Percentiles rank a stretch among this genome's conserved stretches.
Conservation (phyloP, 2,888 invertebrate species). For the Liopterus haemorrhoidalis region DNA sequence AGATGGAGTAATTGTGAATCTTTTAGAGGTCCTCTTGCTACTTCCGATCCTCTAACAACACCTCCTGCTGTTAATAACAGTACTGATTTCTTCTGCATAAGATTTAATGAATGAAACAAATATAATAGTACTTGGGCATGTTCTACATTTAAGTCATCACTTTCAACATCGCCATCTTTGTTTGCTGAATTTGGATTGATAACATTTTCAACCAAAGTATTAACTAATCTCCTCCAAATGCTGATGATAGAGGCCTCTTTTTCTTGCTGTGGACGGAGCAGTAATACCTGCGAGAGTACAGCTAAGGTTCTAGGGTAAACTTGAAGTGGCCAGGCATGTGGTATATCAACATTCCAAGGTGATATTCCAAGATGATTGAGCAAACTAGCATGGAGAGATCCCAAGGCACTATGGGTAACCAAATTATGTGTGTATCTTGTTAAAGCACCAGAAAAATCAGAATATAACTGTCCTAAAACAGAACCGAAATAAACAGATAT, state of each 20-base stretch:
- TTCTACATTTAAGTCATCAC: constrained; percentile 86
- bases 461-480: constrained; percentile 63
- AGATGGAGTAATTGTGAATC: constrained; percentile 73
- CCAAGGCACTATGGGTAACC: constrained; percentile 64
- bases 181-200: constrained; percentile 57
- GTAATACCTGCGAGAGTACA: constrained; percentile 77
- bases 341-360: constrained; percentile 60
- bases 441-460: constrained; percentile 70
- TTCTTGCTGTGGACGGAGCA: constrained; percentile 74
- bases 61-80: constrained; percentile 76
- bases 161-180: constrained; percentile 67
- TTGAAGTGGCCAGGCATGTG: constrained; percentile 69
- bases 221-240: constrained; percentile 87
- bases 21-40: constrained; percentile 53
- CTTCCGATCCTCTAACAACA: constrained; percentile 61
- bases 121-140: constrained; percentile 90
- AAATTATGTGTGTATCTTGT: constrained; percentile 76
- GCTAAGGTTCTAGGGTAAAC: constrained; percentile 72
- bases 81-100: constrained; percentile 95
- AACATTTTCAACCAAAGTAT: constrained; percentile 82
- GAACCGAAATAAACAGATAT: constrained; percentile 70
- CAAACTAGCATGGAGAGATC: constrained; percentile 63
- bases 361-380: constrained; percentile 69
- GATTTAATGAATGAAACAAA: constrained; percentile 86
- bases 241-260: constrained; percentile 85